Base-by-base conservation (phyloP, 1,140 invertebrate genomes). In the Reticulitermes speratus region DNA sequence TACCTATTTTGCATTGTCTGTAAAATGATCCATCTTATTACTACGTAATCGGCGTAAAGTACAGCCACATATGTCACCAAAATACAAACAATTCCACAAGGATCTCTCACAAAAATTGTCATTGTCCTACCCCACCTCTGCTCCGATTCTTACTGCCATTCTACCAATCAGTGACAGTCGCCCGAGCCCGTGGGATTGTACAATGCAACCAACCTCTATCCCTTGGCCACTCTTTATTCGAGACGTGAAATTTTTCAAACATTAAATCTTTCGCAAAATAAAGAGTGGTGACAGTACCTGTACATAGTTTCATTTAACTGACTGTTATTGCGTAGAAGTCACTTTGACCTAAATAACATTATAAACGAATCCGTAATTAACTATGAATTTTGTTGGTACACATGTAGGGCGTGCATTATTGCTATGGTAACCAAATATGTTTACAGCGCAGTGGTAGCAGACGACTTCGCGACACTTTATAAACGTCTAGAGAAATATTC, bases 41-140 rank as follows among this genome's bases (percentile, higher is more conserved):
- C 95, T 82, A 97, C 97, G 93, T 98, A 98, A 91, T 98, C 97
- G 9, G 97, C 97, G 91, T 98, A 98, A 88, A 97, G 93, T 69
- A 98, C 93, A 45, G 96, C 96, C 44, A 93, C 89, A 90, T 98
- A 98, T 23, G 96, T 97, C 87, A 98, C 93, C 85, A 96, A 90
- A 87, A 98, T 94, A 90, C 97, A 98, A 87, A 96, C 93, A 88
- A 98, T 95, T 87, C 97, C 97, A 90, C 97, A 98, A 65, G 96
- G 96, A 93, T 98, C 97, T 88, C 93, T 93, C 84, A 97, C 93
- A 88, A 94, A 94, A 90, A 44, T 86, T 86, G 86, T 38, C 86
- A 86, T 86, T 2, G n/a, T 75, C 65, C 65, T 0, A n/a, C n/a
- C 7, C 7, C 65, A 6, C 11, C 65, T 1, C 3, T 30, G 25